Conservation (phyloP, 2,888 invertebrate genomes). For the Drosophila algonquin region DNA sequence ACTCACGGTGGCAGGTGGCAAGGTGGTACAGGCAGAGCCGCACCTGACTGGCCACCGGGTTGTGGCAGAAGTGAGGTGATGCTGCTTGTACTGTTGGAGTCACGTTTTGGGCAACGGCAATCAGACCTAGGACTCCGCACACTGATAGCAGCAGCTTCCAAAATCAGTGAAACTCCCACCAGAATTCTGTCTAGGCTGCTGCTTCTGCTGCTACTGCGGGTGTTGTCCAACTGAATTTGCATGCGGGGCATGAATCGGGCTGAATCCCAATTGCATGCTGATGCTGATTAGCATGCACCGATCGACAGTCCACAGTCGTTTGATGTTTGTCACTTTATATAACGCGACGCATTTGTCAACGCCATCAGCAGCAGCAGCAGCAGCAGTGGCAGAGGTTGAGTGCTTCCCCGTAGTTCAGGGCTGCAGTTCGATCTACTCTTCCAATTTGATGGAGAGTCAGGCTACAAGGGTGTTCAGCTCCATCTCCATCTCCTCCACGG, state of each 20-base stretch:
- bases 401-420: slow-evolving; percentile 42
- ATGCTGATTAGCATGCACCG: slow-evolving; percentile 58
- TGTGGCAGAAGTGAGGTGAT: too few species aligned
- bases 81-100: background rate
- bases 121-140: background rate
- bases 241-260: slow-evolving; percentile 52
- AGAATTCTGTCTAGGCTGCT: too few species aligned
- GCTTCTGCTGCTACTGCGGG: too few species aligned
- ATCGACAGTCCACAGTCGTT: slow-evolving; percentile 23
- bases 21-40: background rate
- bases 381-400: slow-evolving; percentile 9
- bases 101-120: too few species aligned
- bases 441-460: too few species aligned
- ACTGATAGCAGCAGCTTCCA: background rate
- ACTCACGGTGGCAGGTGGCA: background rate
- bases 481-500: too few species aligned
- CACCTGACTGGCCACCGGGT: too few species aligned
- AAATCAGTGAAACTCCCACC: too few species aligned
- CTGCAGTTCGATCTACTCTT: background rate
- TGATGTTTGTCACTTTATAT: slow-evolving; percentile 57
- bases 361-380: slow-evolving; percentile 1
- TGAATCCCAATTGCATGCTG: slow-evolving; percentile 70
- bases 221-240: slow-evolving; percentile 41
- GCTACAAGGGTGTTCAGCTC: too few species aligned
- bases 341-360: slow-evolving; percentile 40